Percentiles rank a stretch among this genome's conserved stretches.
These are phyloP conservation scores for Oscheius sp. DNA, from an alignment of 2,888 invertebrate genomes.

Conservation along the genomic window DNA sequence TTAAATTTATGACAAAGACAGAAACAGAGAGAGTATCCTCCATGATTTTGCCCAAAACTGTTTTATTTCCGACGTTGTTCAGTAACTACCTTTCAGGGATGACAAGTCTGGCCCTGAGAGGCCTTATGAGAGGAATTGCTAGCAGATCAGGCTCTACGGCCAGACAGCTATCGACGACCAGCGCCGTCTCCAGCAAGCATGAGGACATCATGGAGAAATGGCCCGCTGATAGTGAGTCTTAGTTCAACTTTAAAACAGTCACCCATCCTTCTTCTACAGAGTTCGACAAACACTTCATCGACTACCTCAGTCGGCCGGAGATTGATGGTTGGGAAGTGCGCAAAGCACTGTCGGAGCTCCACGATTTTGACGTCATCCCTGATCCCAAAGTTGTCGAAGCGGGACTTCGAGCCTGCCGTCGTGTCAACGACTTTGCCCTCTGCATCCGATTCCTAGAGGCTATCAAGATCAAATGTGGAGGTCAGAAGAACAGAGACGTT, in stretches of 20 bases:
- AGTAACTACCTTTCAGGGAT: slow-evolving; percentile 41
- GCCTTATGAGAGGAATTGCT: slow-evolving; percentile 41
- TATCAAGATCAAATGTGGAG: slow-evolving; percentile 84
- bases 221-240: slow-evolving; percentile 67
- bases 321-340: slow-evolving; percentile 74
- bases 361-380: slow-evolving; percentile 72
- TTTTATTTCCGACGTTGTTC: too few species aligned
- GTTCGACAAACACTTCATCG: slow-evolving; percentile 73
- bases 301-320: slow-evolving; percentile 71
- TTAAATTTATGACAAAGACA: neutral
- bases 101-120: slow-evolving; percentile 57
- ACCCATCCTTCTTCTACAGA: slow-evolving; percentile 48
- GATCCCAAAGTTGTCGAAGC: slow-evolving; percentile 73
- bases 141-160: slow-evolving; percentile 22
- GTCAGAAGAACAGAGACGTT: slow-evolving; percentile 76
- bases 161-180: slow-evolving; percentile 43
- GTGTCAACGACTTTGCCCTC: slow-evolving; percentile 90
- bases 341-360: slow-evolving; percentile 72
- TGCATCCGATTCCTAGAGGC: slow-evolving; percentile 92
- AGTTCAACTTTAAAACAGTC: slow-evolving; percentile 22
- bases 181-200: slow-evolving; percentile 45
- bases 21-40: too few species aligned
- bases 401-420: slow-evolving; percentile 83
- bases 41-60: too few species aligned
- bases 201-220: slow-evolving; percentile 71